Percentiles rank a stretch among this genome's conserved stretches.
Evolutionary conservation across 2,888 invertebrate species (phyloP).

Genomic region (Patella pellucida): DNA sequence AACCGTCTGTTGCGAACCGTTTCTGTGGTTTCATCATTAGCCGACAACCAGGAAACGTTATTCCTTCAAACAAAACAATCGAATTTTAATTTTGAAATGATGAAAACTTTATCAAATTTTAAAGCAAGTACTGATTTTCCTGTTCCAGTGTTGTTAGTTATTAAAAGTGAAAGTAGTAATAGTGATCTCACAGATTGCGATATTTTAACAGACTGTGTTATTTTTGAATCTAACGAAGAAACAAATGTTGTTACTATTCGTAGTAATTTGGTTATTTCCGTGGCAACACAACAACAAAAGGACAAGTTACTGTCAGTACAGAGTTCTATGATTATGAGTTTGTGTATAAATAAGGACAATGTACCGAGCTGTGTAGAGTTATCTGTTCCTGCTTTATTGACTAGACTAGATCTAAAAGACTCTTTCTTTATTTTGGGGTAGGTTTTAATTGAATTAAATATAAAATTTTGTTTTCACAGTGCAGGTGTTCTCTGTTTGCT

Average conservation of each 20-base stretch:
- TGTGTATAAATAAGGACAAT: background rate
- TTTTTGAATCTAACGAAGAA: background rate
- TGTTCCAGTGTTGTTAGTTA: background rate
- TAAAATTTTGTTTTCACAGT: too few species aligned
- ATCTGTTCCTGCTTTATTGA: background rate
- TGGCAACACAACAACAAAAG: background rate
- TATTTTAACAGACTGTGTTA: background rate
- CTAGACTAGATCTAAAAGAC: background rate
- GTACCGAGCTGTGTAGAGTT: background rate
- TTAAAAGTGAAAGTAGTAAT: background rate
- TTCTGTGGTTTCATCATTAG: background rate
- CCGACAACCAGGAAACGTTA: background rate
- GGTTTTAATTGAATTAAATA: background rate
- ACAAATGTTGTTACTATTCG: background rate
- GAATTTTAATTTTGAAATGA: background rate
- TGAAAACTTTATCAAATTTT: conserved; percentile 3
- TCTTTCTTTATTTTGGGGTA: background rate
- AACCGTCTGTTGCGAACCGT: background rate
- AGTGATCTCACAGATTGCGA: background rate
- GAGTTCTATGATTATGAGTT: background rate
- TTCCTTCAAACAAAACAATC: background rate
- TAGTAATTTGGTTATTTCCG: background rate
- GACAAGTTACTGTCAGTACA: background rate
- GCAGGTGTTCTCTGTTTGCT: too few species aligned
- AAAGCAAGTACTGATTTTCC: background rate